Evolutionary conservation across 2,888 invertebrate genomes (phyloP), one percentile per base, ranked within the genome.

Genomic region (Trissolcus brochymenae): DNA sequence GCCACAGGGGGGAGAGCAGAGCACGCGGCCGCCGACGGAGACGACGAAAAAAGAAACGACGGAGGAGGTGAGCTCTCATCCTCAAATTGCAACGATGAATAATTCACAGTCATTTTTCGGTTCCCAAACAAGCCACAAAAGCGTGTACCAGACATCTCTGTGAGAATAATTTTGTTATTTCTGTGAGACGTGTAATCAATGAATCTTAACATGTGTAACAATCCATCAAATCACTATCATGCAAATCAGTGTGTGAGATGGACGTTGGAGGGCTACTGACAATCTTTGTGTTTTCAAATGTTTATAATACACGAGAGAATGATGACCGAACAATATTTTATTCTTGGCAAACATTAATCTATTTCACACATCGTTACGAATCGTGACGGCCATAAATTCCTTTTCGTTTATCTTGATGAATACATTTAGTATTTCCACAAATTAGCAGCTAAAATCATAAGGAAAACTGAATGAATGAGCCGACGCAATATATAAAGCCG

Each of bases 41-140:
- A 82, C 85, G 89, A 83, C 88, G 88, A 83, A 89, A 89, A 89
- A 89, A 89, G 88, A 87, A 85, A 83, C 87, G 87, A 84, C 87
- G 87, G 84, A 87, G 88, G 88, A 87, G 87, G 70, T 67, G 35
- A 35, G 35, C 35, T 35, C 35, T 7, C 4, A 4, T 25, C 25
- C 0, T 25, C 25, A 6, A 25, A 25, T 35, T 35, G 1, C 1
- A 35, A 9, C 1, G 35, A 11, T 35, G 35, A 35, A 35, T 35
- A 35, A 35, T 35, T 35, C 9, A 9, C 6, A 35, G 2, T 35
- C 1, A 35, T 35, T 35, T 7, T 35, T 35, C 35, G 1, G 35
- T 9, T 7, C 35, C 6, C 1, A 35, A 35, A 35, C 35, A 35
- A 35, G 35, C 7, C 35, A 2, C 35, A 11, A 35, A 2, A 35